These are phyloP conservation scores for Picus viridis DNA, from an alignment of 2,797 vertebrate genomes.

Conservation along the genomic window DNA sequence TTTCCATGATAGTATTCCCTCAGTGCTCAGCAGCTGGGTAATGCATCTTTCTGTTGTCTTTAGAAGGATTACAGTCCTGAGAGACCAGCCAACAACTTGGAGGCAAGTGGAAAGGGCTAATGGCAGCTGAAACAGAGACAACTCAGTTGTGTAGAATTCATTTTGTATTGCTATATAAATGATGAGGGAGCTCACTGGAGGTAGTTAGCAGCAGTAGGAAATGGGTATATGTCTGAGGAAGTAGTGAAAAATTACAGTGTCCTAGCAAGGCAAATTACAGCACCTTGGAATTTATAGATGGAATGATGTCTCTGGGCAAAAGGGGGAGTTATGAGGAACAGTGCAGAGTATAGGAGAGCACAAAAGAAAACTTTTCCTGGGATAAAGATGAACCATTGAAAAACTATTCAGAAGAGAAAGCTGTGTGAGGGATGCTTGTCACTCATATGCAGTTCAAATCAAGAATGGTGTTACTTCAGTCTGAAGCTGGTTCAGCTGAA, in stretches of 20 bases:
- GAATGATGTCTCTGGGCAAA: background rate
- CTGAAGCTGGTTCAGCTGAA: background rate
- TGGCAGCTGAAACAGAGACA: background rate
- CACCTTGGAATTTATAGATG: background rate
- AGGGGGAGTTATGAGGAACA: rapidly evolving
- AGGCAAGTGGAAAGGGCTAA: background rate
- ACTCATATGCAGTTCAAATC: background rate
- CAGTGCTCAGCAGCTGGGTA: background rate
- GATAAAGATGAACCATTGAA: background rate
- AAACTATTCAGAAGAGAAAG: background rate
- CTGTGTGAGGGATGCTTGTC: background rate
- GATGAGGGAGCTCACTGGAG: background rate
- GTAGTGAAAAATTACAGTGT: background rate
- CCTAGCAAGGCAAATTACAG: background rate
- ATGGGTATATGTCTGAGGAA: background rate
- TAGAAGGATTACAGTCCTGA: background rate
- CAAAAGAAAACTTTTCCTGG: background rate
- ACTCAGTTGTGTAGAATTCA: background rate
- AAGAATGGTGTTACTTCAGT: background rate
- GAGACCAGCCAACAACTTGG: background rate
- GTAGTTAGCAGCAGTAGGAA: background rate
- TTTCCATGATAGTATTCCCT: background rate
- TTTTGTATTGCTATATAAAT: background rate
- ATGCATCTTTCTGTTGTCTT: background rate
- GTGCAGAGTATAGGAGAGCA: background rate